phyloP scores from a whole-genome alignment of 2,888 invertebrate genomes.

The Linyphia triangularis region DNA sequence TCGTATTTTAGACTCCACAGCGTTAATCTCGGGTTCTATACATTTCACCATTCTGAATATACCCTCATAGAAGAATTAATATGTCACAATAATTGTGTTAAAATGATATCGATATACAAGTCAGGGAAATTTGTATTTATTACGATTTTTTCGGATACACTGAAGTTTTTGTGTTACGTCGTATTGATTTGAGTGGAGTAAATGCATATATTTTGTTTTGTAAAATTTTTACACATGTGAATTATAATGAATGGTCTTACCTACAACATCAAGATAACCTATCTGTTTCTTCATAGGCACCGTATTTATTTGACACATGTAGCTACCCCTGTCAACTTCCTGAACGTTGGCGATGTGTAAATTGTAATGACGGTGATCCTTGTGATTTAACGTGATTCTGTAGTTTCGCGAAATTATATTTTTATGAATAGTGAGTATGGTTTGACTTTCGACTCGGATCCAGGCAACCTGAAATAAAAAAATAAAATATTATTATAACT shows the following conservation, averaged over 20 bases:
- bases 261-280: slow-evolving; percentile 72
- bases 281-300: slow-evolving; percentile 74
- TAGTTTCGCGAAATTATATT: slow-evolving; percentile 71
- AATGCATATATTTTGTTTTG: too few species aligned
- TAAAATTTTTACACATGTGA: neutral
- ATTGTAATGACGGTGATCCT: slow-evolving; percentile 70
- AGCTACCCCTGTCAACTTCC: slow-evolving; percentile 66
- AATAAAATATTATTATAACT: too few species aligned
- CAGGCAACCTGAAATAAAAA: slow-evolving; percentile 61
- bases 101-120: too few species aligned
- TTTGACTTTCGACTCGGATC: slow-evolving; percentile 71
- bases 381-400: slow-evolving; percentile 60
- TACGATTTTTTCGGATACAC: too few species aligned
- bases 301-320: slow-evolving; percentile 74
- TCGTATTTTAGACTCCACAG: too few species aligned
- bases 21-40: too few species aligned
- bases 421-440: slow-evolving; percentile 67
- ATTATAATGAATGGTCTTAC: slow-evolving; percentile 27
- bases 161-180: too few species aligned
- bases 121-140: too few species aligned
- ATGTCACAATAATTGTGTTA: too few species aligned
- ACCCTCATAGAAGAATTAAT: too few species aligned
- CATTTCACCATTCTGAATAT: too few species aligned
- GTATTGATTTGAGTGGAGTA: too few species aligned
- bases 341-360: slow-evolving; percentile 63